A percentile compares a stretch with the other conserved stretches of the same genome.
Conservation (phyloP, 2,113 vertebrate species). For the Apaloderma vittatum region DNA sequence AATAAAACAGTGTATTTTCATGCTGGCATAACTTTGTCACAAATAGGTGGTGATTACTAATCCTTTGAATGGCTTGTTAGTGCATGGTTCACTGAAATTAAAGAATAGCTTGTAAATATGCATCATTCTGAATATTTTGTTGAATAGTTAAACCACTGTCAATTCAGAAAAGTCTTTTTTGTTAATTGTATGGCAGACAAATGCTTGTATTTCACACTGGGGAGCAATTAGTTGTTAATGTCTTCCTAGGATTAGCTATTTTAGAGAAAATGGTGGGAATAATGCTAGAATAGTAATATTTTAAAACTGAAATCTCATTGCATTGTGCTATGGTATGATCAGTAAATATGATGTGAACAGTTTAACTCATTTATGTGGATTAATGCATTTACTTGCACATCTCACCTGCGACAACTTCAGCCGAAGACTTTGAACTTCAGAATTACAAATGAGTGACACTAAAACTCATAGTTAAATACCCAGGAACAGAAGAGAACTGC, state of each 20-base stretch:
- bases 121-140: not conserved
- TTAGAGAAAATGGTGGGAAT: not conserved
- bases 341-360: not conserved
- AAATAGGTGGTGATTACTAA: not conserved
- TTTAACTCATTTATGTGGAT: not conserved
- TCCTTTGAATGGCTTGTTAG: not conserved
- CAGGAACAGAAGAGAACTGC: not conserved
- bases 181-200: not conserved
- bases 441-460: not conserved
- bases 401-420: not conserved
- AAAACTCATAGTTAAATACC: not conserved
- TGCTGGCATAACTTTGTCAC: not conserved
- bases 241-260: not conserved
- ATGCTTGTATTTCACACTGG: not conserved
- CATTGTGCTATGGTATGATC: not conserved
- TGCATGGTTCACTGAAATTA: not conserved
- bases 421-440: not conserved
- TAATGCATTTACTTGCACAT: not conserved
- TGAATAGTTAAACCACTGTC: not conserved
- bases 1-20: not conserved
- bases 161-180: not conserved
- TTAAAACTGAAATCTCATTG: not conserved
- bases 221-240: not conserved
- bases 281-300: not conserved
- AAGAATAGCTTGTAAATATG: not conserved